Evolutionary conservation across 2,113 vertebrate species (phyloP).

Genomic region (Thermophis baileyi): DNA sequence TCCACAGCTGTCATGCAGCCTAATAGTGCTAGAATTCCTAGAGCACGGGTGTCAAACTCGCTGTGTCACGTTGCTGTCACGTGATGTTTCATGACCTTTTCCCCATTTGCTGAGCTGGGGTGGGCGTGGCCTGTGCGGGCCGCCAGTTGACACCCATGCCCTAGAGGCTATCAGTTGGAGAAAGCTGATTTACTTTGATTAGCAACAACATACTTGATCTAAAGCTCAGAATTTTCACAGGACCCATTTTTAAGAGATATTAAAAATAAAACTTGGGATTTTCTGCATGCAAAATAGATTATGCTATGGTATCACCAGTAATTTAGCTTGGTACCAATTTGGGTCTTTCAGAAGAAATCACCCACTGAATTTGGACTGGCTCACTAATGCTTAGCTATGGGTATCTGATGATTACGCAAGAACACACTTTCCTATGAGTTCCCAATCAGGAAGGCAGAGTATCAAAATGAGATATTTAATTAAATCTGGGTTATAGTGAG

Average conservation of each 20-base stretch:
- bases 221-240: not conserved
- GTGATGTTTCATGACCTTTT: rapidly evolving
- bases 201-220: not conserved
- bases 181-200: not conserved
- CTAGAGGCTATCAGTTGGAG: not conserved
- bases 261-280: not conserved
- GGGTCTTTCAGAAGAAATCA: not conserved
- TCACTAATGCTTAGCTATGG: not conserved
- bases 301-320: not conserved
- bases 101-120: too few relatives aligned
- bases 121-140: too few relatives aligned
- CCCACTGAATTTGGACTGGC: not conserved
- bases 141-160: too few relatives aligned
- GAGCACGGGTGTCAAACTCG: too few relatives aligned
- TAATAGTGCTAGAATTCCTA: not conserved
- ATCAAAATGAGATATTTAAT: not conserved
- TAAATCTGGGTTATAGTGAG: not conserved
- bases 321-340: not conserved
- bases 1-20: not conserved
- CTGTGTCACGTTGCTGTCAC: too few relatives aligned
- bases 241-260: not conserved
- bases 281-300: not conserved
- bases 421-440: not conserved
- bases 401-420: not conserved
- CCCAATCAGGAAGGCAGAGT: not conserved